A percentile compares a stretch with the other conserved stretches of the same genome.
phyloP scores from a whole-genome alignment of 2,113 vertebrate species.

The Pholis gunnellus region DNA sequence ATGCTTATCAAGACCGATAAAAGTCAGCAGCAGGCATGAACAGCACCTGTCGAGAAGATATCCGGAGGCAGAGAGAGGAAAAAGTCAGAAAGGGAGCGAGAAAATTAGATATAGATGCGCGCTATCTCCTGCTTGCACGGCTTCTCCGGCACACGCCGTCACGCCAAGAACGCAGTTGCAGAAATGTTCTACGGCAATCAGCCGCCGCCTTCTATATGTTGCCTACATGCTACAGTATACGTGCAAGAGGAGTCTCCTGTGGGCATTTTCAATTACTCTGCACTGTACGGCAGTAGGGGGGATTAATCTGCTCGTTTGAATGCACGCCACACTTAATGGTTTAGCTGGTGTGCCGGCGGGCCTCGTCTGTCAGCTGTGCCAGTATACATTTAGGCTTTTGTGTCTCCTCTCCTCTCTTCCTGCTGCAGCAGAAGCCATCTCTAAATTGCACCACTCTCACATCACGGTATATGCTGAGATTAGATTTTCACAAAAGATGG shows the following conservation, averaged over 20 bases:
- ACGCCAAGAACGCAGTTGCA: slow-evolving; percentile 33
- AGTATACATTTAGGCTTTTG: slow-evolving; percentile 68
- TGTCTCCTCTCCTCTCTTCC: slow-evolving; percentile 33
- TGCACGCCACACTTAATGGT: slow-evolving; percentile 79
- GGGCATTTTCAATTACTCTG: slow-evolving; percentile 82
- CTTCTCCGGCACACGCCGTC: slow-evolving; percentile 41
- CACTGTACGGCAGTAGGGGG: slow-evolving; percentile 68
- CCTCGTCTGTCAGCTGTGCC: slow-evolving; percentile 64
- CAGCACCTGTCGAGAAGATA: slow-evolving; percentile 53
- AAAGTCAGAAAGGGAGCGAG: slow-evolving; percentile 33
- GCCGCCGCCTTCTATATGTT: slow-evolving; percentile 55
- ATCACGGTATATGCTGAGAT: slow-evolving; percentile 54
- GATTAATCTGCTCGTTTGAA: slow-evolving; percentile 83
- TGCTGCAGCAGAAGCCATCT: slow-evolving; percentile 60
- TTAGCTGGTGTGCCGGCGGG: slow-evolving; percentile 76
- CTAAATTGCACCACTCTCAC: slow-evolving; percentile 58
- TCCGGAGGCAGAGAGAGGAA: slow-evolving; percentile 13
- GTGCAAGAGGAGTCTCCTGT: slow-evolving; percentile 74
- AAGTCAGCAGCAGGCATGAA: slow-evolving; percentile 45
- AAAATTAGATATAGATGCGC: slow-evolving; percentile 25
- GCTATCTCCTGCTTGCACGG: slow-evolving; percentile 35
- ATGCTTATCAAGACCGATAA: slow-evolving; percentile 56
- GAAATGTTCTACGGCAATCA: slow-evolving; percentile 56
- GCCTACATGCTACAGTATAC: slow-evolving; percentile 59
- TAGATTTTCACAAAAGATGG: slow-evolving; percentile 52